Base-by-base conservation (phyloP, 2,797 vertebrate genomes). In the Chrysocyon brachyurus region DNA sequence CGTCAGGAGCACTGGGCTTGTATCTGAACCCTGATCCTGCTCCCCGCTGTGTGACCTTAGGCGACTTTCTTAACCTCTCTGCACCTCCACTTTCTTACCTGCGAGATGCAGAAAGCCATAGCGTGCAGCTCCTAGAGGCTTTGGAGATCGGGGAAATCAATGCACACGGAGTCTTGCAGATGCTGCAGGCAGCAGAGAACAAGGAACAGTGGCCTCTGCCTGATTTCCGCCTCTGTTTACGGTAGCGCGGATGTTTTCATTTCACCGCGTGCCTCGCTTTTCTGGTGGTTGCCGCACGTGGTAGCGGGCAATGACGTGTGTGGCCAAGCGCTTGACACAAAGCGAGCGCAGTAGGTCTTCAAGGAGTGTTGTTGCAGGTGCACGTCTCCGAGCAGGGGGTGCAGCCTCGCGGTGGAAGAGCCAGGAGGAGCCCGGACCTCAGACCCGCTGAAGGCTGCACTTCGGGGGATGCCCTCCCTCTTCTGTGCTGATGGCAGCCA, bases 291-390 rank as follows among this genome's bases (percentile, higher is more conserved):
- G 49, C 84, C 8, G 12, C 5, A 0, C 22, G 11, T 1, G 1
- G 0, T 5, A 0, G 14, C 0, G 1, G 54, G 2, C 0, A 5
- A 7, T 1, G 31, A 9, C 0, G 2, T 1, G 1, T 4, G 33
- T 40, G 85, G 52, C 36, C 6, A 15, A 17, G n/a, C 1, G n/a
- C 59, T 54, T 1, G 26, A 64, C 36, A 16, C 22, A 3, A 2
- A 6, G 49, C 0, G 3, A 61, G 72, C 79, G 2, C 2, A 26
- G 84, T 1, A 21, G 63, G 21, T 26, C 3, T 5, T 64, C 8
- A 6, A 2, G 36, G 61, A 21, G 15, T 0, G 5, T 6, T 0
- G 7, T 46, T 46, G 40, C 40, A 46, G 7, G 40, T 46, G 40
- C 40, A 46, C 40, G 7, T 46, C 40, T 46, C 40, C 40, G 7